Evolutionary conservation across 2,113 vertebrate species (phyloP), one percentile per base, ranked within the genome.

Genomic region (Neolamprologus tretocephalus): DNA sequence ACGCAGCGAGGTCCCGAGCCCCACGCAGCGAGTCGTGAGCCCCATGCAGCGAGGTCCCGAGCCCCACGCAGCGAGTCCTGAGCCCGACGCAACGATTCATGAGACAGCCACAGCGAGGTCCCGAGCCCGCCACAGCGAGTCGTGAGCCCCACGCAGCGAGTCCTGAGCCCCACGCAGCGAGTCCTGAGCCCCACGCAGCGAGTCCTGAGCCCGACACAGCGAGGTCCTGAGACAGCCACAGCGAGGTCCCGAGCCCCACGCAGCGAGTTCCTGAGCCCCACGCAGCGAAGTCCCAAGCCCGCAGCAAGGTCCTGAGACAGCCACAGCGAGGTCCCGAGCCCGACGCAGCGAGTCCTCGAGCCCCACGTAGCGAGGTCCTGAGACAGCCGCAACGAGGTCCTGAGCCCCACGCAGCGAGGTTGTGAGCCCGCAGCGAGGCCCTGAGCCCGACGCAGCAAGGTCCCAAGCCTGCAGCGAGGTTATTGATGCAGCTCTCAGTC

Each of bases 361-460:
- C 1, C 5, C 9, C 2, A 51, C 49, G 9, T 3, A 2, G 8
- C 17, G 8, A 9, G 2, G 5, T 10, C 49, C 19, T 0, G 2
- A 23, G n/a, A 0, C 3, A 3, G 2, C 3, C 17, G 9, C 9
- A 2, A 3, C 9, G 3, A 21, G 2, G 9, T n/a, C 19, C 49
- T 0, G 7, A 21, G 9, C 1, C 5, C 10, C 2, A 1, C 19
- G n/a, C 9, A 10, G 3, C 5, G 10, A 21, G 1, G 3, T 21
- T n/a, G 5, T 0, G 5, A 21, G 5, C 0, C 37, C 4, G 0
- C 37, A 6, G 40, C 40, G 5, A 40, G 1, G 3, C 0, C 37
- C 5, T 1, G 8, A 23, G 5, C 2, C 10, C 7, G 1, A 3
- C 10, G 0, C 10, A 4, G 10, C n/a, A 2, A 7, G 1, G 9